Percentiles rank a stretch among this genome's conserved stretches.
Conservation (phyloP, 2,797 vertebrate genomes). For the Spinus olivaceus region DNA sequence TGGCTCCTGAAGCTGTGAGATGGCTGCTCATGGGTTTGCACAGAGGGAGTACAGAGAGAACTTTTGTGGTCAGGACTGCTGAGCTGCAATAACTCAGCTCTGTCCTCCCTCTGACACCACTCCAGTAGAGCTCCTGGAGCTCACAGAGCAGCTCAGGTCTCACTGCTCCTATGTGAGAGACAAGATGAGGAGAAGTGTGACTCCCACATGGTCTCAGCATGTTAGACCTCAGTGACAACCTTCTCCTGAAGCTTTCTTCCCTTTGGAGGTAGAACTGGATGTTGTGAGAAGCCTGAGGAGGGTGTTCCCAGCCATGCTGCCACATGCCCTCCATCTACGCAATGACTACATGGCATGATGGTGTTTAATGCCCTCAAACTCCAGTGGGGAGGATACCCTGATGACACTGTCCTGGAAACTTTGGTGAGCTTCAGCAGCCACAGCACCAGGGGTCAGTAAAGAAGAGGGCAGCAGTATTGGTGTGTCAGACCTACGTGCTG, state of each 20-base stretch:
- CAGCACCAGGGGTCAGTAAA: not conserved
- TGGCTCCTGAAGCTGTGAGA: not conserved
- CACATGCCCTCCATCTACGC: not conserved
- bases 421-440: not conserved
- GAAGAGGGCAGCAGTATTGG: not conserved
- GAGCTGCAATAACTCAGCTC: not conserved
- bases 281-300: not conserved
- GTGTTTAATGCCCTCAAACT: not conserved
- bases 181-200: not conserved
- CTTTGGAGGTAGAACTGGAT: not conserved
- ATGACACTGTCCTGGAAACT: not conserved
- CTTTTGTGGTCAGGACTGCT: not conserved
- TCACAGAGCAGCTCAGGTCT: not conserved
- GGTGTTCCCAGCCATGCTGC: not conserved
- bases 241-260: not conserved
- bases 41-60: not conserved
- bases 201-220: not conserved
- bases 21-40: not conserved
- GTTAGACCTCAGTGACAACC: not conserved
- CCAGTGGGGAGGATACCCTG: not conserved
- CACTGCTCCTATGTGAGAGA: fast-evolving
- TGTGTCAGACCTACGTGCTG: not conserved
- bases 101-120: not conserved
- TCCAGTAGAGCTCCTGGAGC: not conserved
- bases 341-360: not conserved